Base-by-base conservation (phyloP, 2,888 invertebrate species). In the Halictus ligatus region DNA sequence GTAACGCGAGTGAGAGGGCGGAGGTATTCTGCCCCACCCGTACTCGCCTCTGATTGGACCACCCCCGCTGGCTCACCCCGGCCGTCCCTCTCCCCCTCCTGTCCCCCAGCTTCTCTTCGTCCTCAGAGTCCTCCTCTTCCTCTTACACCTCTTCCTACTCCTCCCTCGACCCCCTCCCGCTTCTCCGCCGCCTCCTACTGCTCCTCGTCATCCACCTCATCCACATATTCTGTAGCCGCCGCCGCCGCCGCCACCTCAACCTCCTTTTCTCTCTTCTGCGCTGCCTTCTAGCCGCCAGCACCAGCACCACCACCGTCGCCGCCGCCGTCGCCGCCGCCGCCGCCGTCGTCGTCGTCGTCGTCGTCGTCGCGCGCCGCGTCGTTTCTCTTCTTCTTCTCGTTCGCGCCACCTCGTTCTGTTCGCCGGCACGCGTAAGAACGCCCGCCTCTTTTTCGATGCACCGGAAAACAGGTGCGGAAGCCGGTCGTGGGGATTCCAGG, bases 41-140 rank as follows among this genome's bases (percentile, higher is more conserved):
- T 92, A 92, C 92, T 92, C 92, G 92, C 88, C 93, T 93, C 94
- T 94, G 94, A 95, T 95, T 95, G 95, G 95, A 94, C 94, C 94
- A 93, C 93, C 94, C 93, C 93, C 92, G 92, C 88, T 80, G 82
- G 88, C 85, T 89, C 89, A 90, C 92, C 92, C 92, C 92, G 91
- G 91, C 91, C 91, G 90, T 91, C 92, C 92, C 92, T 92, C 92
- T 91, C 84, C 89, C 81, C 89, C 87, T 83, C 82, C 77, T 89
- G 85, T 71, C 83, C 81, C 81, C 81, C 58, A 80, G 48, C 83
- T 48, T 40, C 78, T 64, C 73, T 73, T 78, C 71, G 78, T 71
- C 80, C 80, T 72, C 72, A 75, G 71, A 69, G 86, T 81, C 77
- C 83, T 77, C 78, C 88, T 85, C 81, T 69, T 78, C 83, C 64